phyloP scores from a whole-genome alignment of 2,888 invertebrate species.

The Invenusta paracnida region DNA sequence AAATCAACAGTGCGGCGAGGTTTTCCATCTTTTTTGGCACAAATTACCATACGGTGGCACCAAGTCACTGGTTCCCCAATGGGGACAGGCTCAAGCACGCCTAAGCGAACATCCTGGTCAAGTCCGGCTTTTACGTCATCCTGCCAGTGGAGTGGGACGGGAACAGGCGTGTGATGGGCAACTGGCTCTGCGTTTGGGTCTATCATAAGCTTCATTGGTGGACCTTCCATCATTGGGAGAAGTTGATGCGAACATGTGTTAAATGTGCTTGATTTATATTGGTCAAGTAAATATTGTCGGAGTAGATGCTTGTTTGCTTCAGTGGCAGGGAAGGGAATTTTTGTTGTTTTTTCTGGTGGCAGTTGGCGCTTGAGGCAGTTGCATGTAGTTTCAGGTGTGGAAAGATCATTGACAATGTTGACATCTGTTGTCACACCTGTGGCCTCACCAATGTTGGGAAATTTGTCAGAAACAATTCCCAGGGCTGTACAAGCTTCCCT shows the following conservation, averaged over 20 bases:
- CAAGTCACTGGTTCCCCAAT: not conserved
- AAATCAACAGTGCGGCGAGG: not conserved
- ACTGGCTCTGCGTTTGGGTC: too few species aligned
- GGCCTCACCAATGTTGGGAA: too few species aligned
- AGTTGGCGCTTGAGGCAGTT: too few species aligned
- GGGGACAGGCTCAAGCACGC: not conserved
- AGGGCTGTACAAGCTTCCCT: slow-evolving; percentile 48
- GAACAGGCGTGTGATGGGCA: not conserved
- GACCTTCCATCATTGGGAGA: too few species aligned
- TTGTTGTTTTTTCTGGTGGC: too few species aligned
- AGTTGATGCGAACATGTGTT: too few species aligned
- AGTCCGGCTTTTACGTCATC: not conserved
- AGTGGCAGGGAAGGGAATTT: not conserved
- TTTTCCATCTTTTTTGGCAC: not conserved
- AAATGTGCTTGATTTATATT: not conserved
- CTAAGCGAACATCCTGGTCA: not conserved
- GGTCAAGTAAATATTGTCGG: not conserved
- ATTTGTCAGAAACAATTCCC: slow-evolving; percentile 47
- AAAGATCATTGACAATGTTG: too few species aligned
- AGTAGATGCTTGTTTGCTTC: not conserved
- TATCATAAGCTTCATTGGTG: not conserved
- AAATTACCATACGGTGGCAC: not conserved
- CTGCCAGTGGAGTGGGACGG: not conserved
- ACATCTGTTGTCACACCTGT: too few species aligned
- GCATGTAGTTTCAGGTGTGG: not conserved